Percentiles rank a stretch among this genome's conserved stretches.
Conservation (phyloP, 2,888 invertebrate species). For the Cheilosia soror region DNA sequence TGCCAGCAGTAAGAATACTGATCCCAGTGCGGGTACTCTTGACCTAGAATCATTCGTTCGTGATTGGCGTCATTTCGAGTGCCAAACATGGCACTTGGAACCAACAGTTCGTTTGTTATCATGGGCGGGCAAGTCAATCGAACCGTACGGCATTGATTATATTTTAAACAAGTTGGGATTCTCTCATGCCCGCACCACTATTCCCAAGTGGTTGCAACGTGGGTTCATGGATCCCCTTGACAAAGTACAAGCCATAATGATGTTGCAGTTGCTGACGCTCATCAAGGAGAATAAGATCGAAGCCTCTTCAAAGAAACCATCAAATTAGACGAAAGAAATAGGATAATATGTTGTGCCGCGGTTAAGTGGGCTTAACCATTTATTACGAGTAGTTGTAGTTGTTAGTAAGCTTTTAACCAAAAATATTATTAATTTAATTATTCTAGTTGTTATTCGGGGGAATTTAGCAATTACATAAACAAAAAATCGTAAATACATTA, state of each 20-base stretch:
- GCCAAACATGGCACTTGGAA: slow-evolving; percentile 98
- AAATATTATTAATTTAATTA: slow-evolving; percentile 66
- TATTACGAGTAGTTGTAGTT: slow-evolving; percentile 41
- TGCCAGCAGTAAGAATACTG: slow-evolving; percentile 75
- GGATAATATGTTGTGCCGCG: slow-evolving; percentile 16
- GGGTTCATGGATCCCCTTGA: slow-evolving; percentile 99
- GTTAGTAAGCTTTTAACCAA: slow-evolving; percentile 72
- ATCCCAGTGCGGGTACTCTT: slow-evolving; percentile 70
- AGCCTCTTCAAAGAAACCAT: slow-evolving; percentile 75
- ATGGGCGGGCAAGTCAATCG: slow-evolving; percentile 98
- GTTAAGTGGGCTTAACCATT: slow-evolving; percentile 9
- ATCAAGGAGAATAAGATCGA: slow-evolving; percentile 85
- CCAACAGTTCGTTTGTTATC: slow-evolving; percentile 94
- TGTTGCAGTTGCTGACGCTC: slow-evolving; percentile 88
- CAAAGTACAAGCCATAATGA: slow-evolving; percentile 92
- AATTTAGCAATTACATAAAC: slow-evolving; percentile 18
- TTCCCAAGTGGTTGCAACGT: slow-evolving; percentile 99
- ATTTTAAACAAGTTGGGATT: slow-evolving; percentile 99
- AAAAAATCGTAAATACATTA: slow-evolving; percentile 24
- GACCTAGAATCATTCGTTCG: slow-evolving; percentile 88
- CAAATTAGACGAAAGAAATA: slow-evolving; percentile 35
- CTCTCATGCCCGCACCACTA: slow-evolving; percentile 98
- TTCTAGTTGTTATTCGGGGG: slow-evolving; percentile 65
- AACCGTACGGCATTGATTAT: slow-evolving; percentile 99
- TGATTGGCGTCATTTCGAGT: slow-evolving; percentile 96